Percentiles rank a stretch among this genome's conserved stretches.
phyloP scores from a whole-genome alignment of 2,888 invertebrate genomes.

The Sylvicola cinctus region DNA sequence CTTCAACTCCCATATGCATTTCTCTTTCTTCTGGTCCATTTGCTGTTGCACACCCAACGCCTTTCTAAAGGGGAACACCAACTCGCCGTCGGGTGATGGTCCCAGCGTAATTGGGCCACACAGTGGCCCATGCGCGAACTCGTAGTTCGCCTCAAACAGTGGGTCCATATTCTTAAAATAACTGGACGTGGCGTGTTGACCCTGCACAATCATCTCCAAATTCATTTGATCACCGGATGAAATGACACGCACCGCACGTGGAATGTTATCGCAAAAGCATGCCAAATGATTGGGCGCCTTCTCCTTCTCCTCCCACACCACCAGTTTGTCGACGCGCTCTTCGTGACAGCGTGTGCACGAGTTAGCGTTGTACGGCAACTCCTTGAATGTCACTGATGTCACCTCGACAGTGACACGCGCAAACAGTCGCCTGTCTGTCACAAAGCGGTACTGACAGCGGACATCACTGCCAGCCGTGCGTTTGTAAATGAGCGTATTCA shows the following conservation, averaged over 20 bases:
- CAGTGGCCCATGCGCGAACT: slow-evolving; percentile 74
- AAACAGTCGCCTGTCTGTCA: slow-evolving; percentile 61
- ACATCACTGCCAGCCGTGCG: slow-evolving; percentile 53
- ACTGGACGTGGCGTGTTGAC: slow-evolving; percentile 64
- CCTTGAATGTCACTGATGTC: slow-evolving; percentile 65
- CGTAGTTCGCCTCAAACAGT: slow-evolving; percentile 68
- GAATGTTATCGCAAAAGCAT: slow-evolving; percentile 48
- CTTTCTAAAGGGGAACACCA: slow-evolving; percentile 71
- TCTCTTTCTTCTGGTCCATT: slow-evolving; percentile 43
- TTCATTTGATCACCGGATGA: slow-evolving; percentile 65
- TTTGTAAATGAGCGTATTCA: slow-evolving; percentile 75
- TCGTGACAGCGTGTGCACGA: slow-evolving; percentile 73
- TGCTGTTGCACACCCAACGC: slow-evolving; percentile 37
- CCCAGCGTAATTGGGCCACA: slow-evolving; percentile 68
- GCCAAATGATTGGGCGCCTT: slow-evolving; percentile 47
- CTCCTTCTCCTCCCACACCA: slow-evolving; percentile 57
- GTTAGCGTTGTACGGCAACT: slow-evolving; percentile 55
- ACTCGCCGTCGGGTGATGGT: slow-evolving; percentile 63
- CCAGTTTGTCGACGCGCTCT: slow-evolving; percentile 64
- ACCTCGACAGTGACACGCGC: slow-evolving; percentile 63
- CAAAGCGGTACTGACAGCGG: slow-evolving; percentile 62
- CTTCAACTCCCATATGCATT: slow-evolving; percentile 64
- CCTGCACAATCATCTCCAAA: slow-evolving; percentile 63
- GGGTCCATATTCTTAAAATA: slow-evolving; percentile 74
- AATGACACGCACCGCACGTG: slow-evolving; percentile 42